Percentiles rank a stretch among this genome's conserved stretches.
Conservation (phyloP, 1,140 invertebrate species). For the Sycobia sp. region DNA sequence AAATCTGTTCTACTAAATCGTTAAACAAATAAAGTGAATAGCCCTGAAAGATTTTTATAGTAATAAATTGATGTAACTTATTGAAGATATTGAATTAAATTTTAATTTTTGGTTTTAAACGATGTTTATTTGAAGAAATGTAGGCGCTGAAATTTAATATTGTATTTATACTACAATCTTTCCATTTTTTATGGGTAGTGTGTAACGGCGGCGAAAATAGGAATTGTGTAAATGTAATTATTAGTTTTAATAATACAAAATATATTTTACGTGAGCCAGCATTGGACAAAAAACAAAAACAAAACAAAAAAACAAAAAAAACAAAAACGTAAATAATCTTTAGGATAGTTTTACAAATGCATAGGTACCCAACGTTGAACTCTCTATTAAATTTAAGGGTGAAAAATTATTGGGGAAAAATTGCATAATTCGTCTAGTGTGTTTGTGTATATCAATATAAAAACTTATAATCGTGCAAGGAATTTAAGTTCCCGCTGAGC, state of each 20-base stretch:
- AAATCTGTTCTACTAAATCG: too few species aligned
- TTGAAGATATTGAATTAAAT: too few species aligned
- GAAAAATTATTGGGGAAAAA: not conserved
- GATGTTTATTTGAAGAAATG: too few species aligned
- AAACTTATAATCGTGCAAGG: not conserved
- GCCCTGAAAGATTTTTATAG: too few species aligned
- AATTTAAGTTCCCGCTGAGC: not conserved
- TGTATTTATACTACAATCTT: too few species aligned
- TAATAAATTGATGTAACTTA: too few species aligned
- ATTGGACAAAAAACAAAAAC: constrained; percentile 9
- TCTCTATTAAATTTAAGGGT: not conserved
- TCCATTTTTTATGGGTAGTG: too few species aligned
- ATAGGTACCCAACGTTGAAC: not conserved
- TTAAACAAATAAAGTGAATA: too few species aligned
- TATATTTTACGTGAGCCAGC: constrained; percentile 24
- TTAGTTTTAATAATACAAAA: not conserved
- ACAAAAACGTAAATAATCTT: not conserved
- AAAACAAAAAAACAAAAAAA: not conserved
- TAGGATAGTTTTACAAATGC: not conserved
- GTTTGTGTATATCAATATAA: constrained; percentile 17
- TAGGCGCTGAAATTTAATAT: too few species aligned
- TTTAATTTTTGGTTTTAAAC: too few species aligned
- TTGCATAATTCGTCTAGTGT: constrained; percentile 6
- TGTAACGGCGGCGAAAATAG: too few species aligned
- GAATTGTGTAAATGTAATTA: too few species aligned